Evolutionary conservation across 2,888 invertebrate species (phyloP), one percentile per base, ranked within the genome.

Genomic region (Megaustenia siamemsis): DNA sequence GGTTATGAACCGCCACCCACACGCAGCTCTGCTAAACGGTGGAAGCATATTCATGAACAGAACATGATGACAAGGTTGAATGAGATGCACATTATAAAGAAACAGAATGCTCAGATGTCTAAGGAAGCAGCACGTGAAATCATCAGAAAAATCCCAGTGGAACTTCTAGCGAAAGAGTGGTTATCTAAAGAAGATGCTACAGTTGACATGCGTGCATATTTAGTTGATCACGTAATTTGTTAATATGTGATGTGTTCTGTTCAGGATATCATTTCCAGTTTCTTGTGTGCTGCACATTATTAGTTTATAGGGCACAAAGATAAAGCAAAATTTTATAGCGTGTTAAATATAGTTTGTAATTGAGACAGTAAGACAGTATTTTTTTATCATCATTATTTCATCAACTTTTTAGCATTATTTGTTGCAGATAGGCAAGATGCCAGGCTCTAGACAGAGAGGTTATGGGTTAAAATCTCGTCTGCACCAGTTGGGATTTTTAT

Each of bases 81-180:
- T 53, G 90, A 90, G 35, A 88, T 92, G 84, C 89, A 93, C 85
- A 89, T 90, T 78, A 90, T 89, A 35, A 93, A 92, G 86, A 93
- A 93, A 85, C 88, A 89, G 66, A 86, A 90, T 15, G 90, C 90
- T 45, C 89, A 90, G 79, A 82, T 87, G 21, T 90, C 92, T 18
- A 90, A 90, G 86, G 91, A 92, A 63, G 88, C 92, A 75, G 93
- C 93, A n/a, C 88, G 87, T 40, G 90, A 90, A 85, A 86, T 93
- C 35, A 92, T 92, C 21, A 88, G 93, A 28, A 92, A 92, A 88
- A 93, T 94, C 83, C 93, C 93, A 15, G 91, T 93, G 45, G 93
- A 94, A 87, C 40, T 93, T 45, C 86, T 94, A 8, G 93, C 93
- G 10, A 91, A 90, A 87, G 93, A 93, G 45, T 94, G 94, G 94